Base-by-base conservation (phyloP, 2,888 invertebrate genomes). In the Latheticus oryzae region DNA sequence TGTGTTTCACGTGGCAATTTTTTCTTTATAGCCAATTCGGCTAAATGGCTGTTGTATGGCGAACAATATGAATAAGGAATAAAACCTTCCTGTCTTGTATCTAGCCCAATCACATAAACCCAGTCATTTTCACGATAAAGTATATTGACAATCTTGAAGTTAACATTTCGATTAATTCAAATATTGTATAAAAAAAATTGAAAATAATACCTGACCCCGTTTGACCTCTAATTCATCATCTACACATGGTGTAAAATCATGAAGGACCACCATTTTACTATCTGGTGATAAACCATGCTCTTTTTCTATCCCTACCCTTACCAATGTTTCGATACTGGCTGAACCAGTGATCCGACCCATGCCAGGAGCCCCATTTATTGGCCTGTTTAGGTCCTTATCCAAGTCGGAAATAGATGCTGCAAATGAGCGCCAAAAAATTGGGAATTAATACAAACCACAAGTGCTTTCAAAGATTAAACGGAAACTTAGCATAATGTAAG, bases 41-140 rank as follows among this genome's bases (percentile, higher is more conserved):
- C 93, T 40, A 87, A 76, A 78, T 86, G 88, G 76, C 87, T 91
- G 70, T 84, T 90, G 70, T 85, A 93, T 0, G 94, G 93, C 0
- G 94, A 92, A 75, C 95, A 95, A 76, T 95, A 96, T 0, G 94
- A 93, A 75, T 93, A 92, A 1, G 97, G 97, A 68, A 97, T 95
- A 73, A 96, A 97, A 0, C 97, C 97, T 78, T 97, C 95, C 73
- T 91, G 87, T 43, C 93, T 83, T 9, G 93, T 91, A 69, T 93
- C 93, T 35, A 93, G 89, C 1, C 93, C 90, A 73, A 96, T 93
- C 1, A 97, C 95, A 79, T 97, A 97, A 4, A 95, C 95, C 97
- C 97, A 97, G 79, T 97, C 96, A 75, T 96, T 95, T 78, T 97
- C 97, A 66, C 95, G 85, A 78, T 97, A 97, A 60, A 97, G 80